phyloP scores from a whole-genome alignment of 2,888 invertebrate genomes.

The Polylopha cassiicola region DNA sequence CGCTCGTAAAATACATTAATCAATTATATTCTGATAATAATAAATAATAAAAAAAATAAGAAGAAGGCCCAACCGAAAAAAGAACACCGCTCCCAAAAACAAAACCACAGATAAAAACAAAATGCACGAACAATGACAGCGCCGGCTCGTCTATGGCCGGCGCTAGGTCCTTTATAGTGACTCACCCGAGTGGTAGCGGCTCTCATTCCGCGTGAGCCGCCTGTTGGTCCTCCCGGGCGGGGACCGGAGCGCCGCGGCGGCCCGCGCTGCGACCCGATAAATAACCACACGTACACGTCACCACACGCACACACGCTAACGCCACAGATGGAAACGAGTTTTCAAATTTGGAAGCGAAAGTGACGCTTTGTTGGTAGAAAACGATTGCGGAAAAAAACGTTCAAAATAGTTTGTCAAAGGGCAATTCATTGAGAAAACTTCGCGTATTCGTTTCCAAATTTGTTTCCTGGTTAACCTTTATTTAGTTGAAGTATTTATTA shows the following conservation, averaged over 20 bases:
- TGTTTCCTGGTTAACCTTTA: slow-evolving; percentile 27
- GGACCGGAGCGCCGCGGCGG: slow-evolving; percentile 71
- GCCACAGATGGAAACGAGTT: slow-evolving; percentile 30
- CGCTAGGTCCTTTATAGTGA: slow-evolving; percentile 49
- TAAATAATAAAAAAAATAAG: not conserved
- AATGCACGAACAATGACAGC: slow-evolving; percentile 34
- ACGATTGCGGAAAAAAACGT: no score
- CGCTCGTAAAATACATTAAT: no score
- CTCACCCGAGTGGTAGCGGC: slow-evolving; percentile 97
- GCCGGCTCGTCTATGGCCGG: slow-evolving; percentile 37
- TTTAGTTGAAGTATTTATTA: no score
- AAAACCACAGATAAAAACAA: slow-evolving; percentile 26
- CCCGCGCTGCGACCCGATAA: slow-evolving; percentile 76
- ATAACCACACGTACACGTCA: slow-evolving; percentile 64
- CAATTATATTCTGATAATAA: no score
- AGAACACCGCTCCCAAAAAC: slow-evolving; percentile 12
- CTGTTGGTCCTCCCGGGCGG: slow-evolving; percentile 88
- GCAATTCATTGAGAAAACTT: no score
- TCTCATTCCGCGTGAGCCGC: slow-evolving; percentile 94
- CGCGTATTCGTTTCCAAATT: slow-evolving; percentile 38
- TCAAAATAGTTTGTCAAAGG: no score
- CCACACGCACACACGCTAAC: slow-evolving; percentile 39
- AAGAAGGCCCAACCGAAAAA: slow-evolving; percentile 15
- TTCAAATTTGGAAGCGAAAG: slow-evolving; percentile 29
- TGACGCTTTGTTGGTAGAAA: not conserved